Conservation (phyloP, 1,140 invertebrate species). For the Hylaeus volcanicus region DNA sequence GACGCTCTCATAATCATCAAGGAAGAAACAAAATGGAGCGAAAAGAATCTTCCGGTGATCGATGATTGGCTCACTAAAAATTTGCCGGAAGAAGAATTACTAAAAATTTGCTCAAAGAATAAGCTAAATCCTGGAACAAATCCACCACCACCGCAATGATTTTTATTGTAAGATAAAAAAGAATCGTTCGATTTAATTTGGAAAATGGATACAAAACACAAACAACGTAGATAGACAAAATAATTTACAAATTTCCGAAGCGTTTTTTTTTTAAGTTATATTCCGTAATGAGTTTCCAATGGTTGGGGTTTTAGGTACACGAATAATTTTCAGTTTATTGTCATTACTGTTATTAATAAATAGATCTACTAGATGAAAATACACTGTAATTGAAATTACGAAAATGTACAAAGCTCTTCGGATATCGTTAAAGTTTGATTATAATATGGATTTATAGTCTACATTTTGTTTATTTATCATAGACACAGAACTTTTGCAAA, state of each 20-base stretch:
- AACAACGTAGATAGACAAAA: neutral
- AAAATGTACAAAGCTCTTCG: too few relatives aligned
- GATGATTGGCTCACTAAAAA: slow-evolving; percentile 85
- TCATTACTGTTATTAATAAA: neutral
- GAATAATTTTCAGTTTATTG: neutral
- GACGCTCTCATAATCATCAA: slow-evolving; percentile 85
- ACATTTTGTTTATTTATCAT: slow-evolving; percentile 15
- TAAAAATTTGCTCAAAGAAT: too few relatives aligned
- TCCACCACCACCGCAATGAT: too few relatives aligned
- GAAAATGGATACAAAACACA: neutral
- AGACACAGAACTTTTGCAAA: neutral
- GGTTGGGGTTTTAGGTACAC: neutral
- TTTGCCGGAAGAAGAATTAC: slow-evolving; percentile 59
- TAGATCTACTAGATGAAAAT: too few relatives aligned
- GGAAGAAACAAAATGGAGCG: slow-evolving; percentile 86
- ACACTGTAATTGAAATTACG: neutral
- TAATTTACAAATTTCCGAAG: neutral
- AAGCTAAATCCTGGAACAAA: too few relatives aligned
- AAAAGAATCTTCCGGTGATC: slow-evolving; percentile 86
- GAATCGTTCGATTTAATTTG: neutral
- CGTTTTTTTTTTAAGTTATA: neutral
- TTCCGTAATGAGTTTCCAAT: neutral
- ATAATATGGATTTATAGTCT: neutral
- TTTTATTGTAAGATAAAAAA: slow-evolving; percentile 4
- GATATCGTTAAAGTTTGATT: neutral